Conservation (phyloP, 1,140 invertebrate genomes). For the Steinernema feltiae region DNA sequence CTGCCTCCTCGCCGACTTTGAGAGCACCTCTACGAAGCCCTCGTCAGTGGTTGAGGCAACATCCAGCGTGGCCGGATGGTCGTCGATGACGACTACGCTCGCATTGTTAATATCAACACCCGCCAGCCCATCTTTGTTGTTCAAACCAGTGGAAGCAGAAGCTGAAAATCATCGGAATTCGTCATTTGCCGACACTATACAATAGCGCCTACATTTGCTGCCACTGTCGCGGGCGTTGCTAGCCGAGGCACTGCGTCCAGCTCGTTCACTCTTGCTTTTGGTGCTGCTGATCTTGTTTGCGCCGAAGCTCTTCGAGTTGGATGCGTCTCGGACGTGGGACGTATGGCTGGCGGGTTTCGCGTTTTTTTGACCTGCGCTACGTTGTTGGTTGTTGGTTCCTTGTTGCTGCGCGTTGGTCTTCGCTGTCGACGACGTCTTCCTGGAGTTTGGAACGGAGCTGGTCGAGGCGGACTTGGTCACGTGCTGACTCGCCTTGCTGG, state of each 20-base stretch:
- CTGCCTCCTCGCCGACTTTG: conserved; percentile 13
- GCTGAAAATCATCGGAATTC: background rate
- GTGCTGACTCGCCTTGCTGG: conserved; percentile 60
- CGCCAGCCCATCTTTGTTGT: conserved; percentile 52
- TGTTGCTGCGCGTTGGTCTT: background rate
- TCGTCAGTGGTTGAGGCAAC: conserved; percentile 65
- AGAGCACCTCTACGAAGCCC: conserved; percentile 74
- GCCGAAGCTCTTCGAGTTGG: conserved; percentile 48
- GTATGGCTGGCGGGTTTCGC: conserved; percentile 52
- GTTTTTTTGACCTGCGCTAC: conserved; percentile 49
- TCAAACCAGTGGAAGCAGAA: conserved; percentile 12
- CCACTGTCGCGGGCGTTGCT: conserved; percentile 39
- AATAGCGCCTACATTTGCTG: conserved; percentile 33
- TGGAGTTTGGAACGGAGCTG: background rate
- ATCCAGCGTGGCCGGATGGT: conserved; percentile 63
- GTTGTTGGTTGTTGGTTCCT: conserved; percentile 6
- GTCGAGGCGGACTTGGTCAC: conserved; percentile 21
- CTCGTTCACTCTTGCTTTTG: conserved; percentile 45
- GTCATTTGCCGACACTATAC: too few species aligned
- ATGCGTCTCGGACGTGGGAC: conserved; percentile 29
- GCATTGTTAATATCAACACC: conserved; percentile 48
- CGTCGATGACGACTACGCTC: conserved; percentile 65
- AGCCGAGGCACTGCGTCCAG: conserved; percentile 2
- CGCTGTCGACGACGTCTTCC: background rate
- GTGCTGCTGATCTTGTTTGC: conserved; percentile 51